Conservation (phyloP, 2,797 vertebrate species). For the Melanotaenia boesemani region DNA sequence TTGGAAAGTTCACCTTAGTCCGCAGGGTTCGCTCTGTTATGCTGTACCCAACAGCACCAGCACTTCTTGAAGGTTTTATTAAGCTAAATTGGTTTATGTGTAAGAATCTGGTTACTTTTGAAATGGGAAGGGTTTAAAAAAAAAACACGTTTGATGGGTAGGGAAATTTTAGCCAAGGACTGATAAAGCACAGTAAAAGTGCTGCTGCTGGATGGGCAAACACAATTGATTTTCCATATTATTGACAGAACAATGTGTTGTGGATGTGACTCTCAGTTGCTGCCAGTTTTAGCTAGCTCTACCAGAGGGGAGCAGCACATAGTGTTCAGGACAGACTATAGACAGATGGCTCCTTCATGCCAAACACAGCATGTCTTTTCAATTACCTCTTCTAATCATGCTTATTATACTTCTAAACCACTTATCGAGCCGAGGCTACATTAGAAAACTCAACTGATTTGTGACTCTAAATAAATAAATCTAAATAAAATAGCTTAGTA, state of each 20-base stretch:
- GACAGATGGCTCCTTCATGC: slow-evolving; percentile 33
- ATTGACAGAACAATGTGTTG: slow-evolving; percentile 43
- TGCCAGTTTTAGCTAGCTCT: slow-evolving; percentile 30
- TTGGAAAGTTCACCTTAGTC: slow-evolving; percentile 80
- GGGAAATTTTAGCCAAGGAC: slow-evolving; percentile 4
- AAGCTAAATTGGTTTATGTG: slow-evolving; percentile 24
- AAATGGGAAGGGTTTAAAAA: not conserved
- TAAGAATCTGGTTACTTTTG: slow-evolving; percentile 7
- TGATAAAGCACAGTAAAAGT: not conserved
- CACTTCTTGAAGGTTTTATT: slow-evolving; percentile 15
- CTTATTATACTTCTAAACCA: slow-evolving; percentile 3
- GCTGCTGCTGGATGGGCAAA: slow-evolving; percentile 28
- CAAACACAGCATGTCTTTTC: slow-evolving; percentile 11
- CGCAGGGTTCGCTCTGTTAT: slow-evolving; percentile 53
- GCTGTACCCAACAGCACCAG: slow-evolving; percentile 21
- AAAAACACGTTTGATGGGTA: slow-evolving; percentile 6
- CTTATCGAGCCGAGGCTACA: slow-evolving; percentile 1
- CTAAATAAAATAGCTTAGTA: not conserved
- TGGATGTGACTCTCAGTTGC: slow-evolving; percentile 33
- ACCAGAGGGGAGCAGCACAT: slow-evolving; percentile 62
- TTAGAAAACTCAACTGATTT: not conserved
- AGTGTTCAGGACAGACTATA: slow-evolving; percentile 14
- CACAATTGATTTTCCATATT: slow-evolving; percentile 36
- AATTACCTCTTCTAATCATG: slow-evolving; percentile 5
- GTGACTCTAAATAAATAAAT: not conserved